Percentiles rank a stretch among this genome's conserved stretches.
Conservation (phyloP, 2,113 vertebrate genomes). For the Antechinus stuartii region DNA sequence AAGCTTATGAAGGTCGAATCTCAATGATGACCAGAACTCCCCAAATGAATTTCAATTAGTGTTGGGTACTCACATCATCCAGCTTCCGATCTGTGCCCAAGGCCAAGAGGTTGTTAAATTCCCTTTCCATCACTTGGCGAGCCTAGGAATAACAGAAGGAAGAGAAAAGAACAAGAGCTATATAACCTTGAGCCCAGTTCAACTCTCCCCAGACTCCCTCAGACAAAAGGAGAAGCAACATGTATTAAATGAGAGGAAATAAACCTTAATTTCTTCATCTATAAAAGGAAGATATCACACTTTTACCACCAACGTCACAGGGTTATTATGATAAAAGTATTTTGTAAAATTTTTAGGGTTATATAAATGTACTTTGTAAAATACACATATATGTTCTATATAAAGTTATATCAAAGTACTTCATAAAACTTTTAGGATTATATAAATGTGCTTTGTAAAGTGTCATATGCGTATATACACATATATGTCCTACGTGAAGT, state of each 20-base stretch:
- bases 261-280: background rate
- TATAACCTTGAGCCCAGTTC: background rate
- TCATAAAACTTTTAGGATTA: background rate
- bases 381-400: too few species aligned
- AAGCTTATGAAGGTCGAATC: background rate
- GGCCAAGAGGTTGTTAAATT: slow-evolving; percentile 96
- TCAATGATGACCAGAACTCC: background rate
- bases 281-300: background rate
- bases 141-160: slow-evolving; percentile 84
- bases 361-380: too few species aligned
- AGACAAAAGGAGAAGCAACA: background rate
- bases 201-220: background rate
- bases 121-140: slow-evolving; percentile 96
- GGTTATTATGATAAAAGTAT: background rate
- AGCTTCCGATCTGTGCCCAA: slow-evolving; percentile 94
- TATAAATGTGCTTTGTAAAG: too few species aligned
- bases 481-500: too few species aligned
- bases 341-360: background rate
- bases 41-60: background rate
- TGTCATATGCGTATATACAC: too few species aligned
- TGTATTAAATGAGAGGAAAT: background rate
- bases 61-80: slow-evolving; percentile 91
- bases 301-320: background rate
- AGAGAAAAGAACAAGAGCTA: background rate
- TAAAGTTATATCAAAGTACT: background rate